A percentile compares a stretch with the other conserved stretches of the same genome.
phyloP scores from a whole-genome alignment of 2,113 vertebrate species.

The Eudyptes chrysolophus region DNA sequence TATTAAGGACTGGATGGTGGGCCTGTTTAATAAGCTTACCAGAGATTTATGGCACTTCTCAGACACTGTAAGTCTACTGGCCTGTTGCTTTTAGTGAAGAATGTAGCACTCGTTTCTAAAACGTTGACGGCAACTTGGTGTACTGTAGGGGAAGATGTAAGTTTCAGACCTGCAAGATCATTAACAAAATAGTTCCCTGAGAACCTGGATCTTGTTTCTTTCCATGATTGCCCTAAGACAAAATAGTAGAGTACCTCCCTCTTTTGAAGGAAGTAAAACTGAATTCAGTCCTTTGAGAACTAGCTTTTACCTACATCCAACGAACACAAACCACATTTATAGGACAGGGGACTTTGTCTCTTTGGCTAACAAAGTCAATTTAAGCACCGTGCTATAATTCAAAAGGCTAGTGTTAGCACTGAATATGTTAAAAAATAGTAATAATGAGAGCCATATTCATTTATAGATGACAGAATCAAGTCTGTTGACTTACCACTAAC shows the following conservation, averaged over 20 bases:
- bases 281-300: background rate
- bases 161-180: background rate
- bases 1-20: background rate
- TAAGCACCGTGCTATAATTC: background rate
- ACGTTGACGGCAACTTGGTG: background rate
- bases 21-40: background rate
- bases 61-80: background rate
- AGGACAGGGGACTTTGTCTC: background rate
- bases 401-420: background rate
- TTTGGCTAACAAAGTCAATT: background rate
- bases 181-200: background rate
- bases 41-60: background rate
- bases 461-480: background rate
- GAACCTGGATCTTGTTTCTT: background rate
- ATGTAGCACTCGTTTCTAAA: fast-evolving
- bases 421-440: background rate
- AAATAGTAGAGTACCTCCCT: background rate
- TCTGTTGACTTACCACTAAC: background rate
- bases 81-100: background rate
- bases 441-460: background rate
- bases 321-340: background rate
- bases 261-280: background rate
- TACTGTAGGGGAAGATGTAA: background rate
- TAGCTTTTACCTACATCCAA: background rate
- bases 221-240: background rate